Evolutionary conservation across 2,797 vertebrate genomes (phyloP).

Genomic region (Dromococcyx pavoninus): DNA sequence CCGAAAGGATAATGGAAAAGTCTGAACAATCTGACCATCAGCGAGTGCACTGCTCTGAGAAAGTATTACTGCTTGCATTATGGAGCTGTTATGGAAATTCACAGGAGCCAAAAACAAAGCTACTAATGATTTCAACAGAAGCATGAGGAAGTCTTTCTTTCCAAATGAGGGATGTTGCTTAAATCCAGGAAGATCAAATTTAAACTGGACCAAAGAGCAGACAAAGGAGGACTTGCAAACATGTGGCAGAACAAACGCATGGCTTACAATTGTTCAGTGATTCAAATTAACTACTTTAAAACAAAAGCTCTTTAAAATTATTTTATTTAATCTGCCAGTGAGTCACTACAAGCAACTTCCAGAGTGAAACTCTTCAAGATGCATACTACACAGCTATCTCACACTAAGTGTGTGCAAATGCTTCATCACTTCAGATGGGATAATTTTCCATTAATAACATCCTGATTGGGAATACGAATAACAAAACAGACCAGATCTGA

Average conservation of each 20-base stretch:
- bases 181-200: constrained; percentile 56
- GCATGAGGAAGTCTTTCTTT: constrained; percentile 38
- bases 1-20: not conserved
- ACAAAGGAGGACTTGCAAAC: constrained; percentile 1
- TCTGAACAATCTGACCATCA: not conserved
- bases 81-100: constrained; percentile 39
- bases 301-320: not conserved
- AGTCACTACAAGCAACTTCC: not conserved
- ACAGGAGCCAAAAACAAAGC: constrained; percentile 35
- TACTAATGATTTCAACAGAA: constrained; percentile 45
- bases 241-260: not conserved
- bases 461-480: not conserved
- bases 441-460: not conserved
- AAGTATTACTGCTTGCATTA: not conserved
- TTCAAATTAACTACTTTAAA: not conserved
- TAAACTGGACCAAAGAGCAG: constrained; percentile 60
- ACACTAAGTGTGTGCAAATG: not conserved
- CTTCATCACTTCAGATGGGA: not conserved
- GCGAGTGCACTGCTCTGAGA: not conserved
- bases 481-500: not conserved
- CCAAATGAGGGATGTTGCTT: constrained; percentile 55
- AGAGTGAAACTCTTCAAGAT: not conserved
- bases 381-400: not conserved
- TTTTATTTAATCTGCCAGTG: not conserved
- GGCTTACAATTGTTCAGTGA: not conserved